Percentiles rank a stretch among this genome's conserved stretches.
Evolutionary conservation across 2,888 invertebrate species (phyloP).

Genomic region (Sicus ferrugineus): DNA sequence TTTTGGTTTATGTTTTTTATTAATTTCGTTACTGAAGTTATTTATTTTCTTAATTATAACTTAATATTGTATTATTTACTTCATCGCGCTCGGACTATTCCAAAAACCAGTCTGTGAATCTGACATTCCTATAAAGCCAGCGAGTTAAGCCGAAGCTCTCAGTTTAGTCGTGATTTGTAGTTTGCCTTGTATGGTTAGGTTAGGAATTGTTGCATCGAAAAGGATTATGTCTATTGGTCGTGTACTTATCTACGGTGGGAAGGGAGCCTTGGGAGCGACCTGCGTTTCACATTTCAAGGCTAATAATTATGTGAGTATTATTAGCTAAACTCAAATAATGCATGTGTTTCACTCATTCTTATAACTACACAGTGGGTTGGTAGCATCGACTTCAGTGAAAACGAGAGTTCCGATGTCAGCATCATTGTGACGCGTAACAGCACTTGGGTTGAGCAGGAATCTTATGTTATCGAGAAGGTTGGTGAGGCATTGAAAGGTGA

Average conservation of each 20-base stretch:
- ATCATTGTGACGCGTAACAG: constrained; percentile 82
- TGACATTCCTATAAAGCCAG: no score
- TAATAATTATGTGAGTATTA: constrained; percentile 79
- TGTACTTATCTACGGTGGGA: constrained; percentile 93
- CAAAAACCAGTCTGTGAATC: no score
- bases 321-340: not conserved
- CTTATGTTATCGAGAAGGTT: constrained; percentile 73
- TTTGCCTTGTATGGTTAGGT: constrained; percentile 42
- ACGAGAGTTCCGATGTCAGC: constrained; percentile 88
- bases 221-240: constrained; percentile 70
- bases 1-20: no score
- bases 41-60: no score
- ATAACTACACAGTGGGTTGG: constrained; percentile 76
- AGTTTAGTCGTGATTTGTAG: constrained; percentile 41
- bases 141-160: no score
- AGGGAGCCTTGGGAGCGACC: constrained; percentile 91
- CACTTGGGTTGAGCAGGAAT: constrained; percentile 81
- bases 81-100: no score
- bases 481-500: constrained; percentile 73
- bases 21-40: no score
- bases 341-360: constrained; percentile 43
- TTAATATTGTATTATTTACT: no score
- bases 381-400: constrained; percentile 83
- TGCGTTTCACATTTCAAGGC: constrained; percentile 89
- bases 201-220: constrained; percentile 46